A percentile compares a stretch with the other conserved stretches of the same genome.
Evolutionary conservation across 2,797 vertebrate genomes (phyloP).

Genomic region (Halcyon chelicuti): DNA sequence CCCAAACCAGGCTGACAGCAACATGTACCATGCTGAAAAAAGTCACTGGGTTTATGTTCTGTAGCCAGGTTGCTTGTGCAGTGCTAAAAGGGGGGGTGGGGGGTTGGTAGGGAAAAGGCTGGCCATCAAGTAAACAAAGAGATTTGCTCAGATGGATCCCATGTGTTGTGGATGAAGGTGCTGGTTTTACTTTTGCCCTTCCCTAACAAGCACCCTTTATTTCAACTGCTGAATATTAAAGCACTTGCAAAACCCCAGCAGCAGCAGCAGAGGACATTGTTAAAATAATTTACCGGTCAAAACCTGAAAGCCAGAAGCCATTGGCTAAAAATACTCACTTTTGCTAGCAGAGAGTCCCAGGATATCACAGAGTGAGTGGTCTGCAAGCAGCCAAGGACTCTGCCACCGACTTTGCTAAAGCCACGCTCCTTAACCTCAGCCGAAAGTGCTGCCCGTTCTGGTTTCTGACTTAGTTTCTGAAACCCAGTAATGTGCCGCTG

Average conservation of each 20-base stretch:
- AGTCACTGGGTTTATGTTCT: neutral
- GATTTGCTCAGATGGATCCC: constrained; percentile 26
- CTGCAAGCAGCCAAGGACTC: neutral
- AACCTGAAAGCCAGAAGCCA: neutral
- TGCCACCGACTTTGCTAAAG: neutral
- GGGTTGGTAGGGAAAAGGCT: neutral
- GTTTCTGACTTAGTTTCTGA: constrained; percentile 18
- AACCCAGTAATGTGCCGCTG: constrained; percentile 8
- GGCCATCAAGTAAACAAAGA: neutral
- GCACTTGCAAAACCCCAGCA: neutral
- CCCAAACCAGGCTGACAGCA: neutral
- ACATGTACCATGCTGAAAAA: neutral
- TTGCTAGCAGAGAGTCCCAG: neutral
- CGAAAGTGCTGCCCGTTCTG: neutral
- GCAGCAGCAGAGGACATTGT: neutral
- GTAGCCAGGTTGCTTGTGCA: neutral
- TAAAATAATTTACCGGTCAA: constrained; percentile 11
- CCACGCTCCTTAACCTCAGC: neutral
- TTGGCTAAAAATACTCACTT: neutral
- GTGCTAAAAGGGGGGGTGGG: neutral
- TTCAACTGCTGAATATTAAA: neutral
- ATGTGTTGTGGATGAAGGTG: neutral
- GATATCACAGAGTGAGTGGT: neutral
- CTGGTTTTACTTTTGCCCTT: neutral
- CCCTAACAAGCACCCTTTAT: neutral